Evolutionary conservation across 1,140 invertebrate species (phyloP).

Genomic region (Cecropterus lyciades): DNA sequence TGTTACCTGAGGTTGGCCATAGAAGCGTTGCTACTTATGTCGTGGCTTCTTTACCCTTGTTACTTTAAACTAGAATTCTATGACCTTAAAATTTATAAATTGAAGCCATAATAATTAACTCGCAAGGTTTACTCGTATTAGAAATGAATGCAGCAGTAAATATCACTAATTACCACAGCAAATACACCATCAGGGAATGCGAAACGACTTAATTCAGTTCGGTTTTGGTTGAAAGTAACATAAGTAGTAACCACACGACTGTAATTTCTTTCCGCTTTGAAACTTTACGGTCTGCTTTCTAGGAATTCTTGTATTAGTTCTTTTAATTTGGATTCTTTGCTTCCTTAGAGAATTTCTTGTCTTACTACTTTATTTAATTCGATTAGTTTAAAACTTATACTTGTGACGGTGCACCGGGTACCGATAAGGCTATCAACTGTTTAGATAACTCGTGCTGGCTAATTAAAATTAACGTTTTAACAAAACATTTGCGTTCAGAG

Average conservation of each 20-base stretch:
- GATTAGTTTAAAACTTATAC: not conserved
- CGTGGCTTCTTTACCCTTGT: no score
- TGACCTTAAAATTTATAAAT: no score
- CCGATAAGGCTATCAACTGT: no score
- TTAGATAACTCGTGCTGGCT: no score
- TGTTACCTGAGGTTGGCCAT: no score
- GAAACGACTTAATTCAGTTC: slow-evolving; percentile 9
- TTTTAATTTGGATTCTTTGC: slow-evolving; percentile 26
- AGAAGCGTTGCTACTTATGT: no score
- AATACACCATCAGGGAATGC: not conserved
- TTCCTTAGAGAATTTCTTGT: slow-evolving; percentile 4
- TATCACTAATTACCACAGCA: slow-evolving; percentile 1
- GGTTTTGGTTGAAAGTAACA: slow-evolving; percentile 23
- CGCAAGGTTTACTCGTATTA: not conserved
- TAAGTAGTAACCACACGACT: slow-evolving; percentile 17
- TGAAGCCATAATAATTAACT: no score
- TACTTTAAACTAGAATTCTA: no score
- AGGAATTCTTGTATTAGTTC: slow-evolving; percentile 30
- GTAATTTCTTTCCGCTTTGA: slow-evolving; percentile 30
- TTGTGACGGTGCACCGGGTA: no score
- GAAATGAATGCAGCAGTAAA: not conserved
- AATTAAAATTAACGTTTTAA: no score
- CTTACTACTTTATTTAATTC: slow-evolving; percentile 2
- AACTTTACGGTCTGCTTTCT: slow-evolving; percentile 25
- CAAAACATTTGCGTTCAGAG: no score